Conservation (phyloP, 1,140 invertebrate genomes). For the Microvelia longipes region DNA sequence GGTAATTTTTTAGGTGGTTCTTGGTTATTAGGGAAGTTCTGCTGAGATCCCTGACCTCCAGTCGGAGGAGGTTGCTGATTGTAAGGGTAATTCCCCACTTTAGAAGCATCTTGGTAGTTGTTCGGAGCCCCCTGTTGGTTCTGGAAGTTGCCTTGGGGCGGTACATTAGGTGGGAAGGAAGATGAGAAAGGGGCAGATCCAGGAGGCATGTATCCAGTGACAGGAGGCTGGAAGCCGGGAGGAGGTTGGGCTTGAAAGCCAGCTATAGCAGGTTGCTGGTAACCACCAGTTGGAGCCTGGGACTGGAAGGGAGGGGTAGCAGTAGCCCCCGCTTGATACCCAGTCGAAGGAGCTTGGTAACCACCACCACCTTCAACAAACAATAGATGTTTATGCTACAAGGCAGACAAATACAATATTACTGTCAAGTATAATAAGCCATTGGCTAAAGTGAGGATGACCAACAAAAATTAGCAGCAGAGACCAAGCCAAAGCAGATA, state of each 20-base stretch:
- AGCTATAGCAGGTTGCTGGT: neutral
- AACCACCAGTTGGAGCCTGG: neutral
- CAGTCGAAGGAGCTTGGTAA: neutral
- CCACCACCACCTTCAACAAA: no score
- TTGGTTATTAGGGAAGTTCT: neutral
- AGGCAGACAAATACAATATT: no score
- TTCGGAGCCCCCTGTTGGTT: neutral
- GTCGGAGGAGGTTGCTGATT: neutral
- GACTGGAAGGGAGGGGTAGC: neutral
- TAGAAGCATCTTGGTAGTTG: neutral
- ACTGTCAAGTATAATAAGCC: no score
- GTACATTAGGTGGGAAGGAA: neutral
- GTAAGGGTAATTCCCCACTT: neutral
- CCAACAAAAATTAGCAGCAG: no score
- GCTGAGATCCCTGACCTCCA: neutral
- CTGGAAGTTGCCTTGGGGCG: neutral
- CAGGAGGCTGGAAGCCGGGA: neutral
- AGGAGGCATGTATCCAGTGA: neutral
- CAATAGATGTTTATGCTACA: no score
- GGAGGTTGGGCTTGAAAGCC: neutral
- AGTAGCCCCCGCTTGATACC: neutral
- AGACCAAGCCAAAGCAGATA: no score
- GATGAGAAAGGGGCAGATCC: neutral
- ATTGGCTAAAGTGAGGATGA: no score
- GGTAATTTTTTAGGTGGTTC: neutral